These are phyloP conservation scores for Ptyas mucosa DNA, from an alignment of 2,113 vertebrate genomes.

Conservation along the genomic window DNA sequence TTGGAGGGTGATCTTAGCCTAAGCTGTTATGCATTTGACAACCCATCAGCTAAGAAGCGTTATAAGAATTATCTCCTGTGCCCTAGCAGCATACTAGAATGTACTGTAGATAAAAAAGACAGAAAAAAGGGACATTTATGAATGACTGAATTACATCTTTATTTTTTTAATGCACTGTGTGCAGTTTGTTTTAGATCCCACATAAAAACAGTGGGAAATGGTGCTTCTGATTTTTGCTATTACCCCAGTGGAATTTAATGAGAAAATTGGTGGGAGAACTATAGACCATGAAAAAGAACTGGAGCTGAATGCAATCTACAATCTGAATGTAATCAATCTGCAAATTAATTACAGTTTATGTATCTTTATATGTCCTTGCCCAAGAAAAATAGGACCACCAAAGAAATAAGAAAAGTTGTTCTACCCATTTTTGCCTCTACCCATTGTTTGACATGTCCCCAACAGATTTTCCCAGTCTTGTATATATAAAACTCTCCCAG, in stretches of 20 bases:
- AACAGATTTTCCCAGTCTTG: not conserved
- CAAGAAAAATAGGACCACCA: not conserved
- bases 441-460: not conserved
- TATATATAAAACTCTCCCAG: not conserved
- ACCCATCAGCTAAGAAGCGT: not conserved
- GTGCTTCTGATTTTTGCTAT: not conserved
- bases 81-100: not conserved
- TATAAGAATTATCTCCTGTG: not conserved
- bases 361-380: not conserved
- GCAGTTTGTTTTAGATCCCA: not conserved
- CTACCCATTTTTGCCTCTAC: not conserved
- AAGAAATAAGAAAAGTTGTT: not conserved
- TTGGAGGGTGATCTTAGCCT: not conserved
- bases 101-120: not conserved
- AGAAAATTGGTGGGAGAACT: not conserved
- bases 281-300: not conserved
- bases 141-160: not conserved
- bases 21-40: not conserved
- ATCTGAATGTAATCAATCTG: not conserved
- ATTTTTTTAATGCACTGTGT: not conserved
- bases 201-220: not conserved
- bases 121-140: not conserved
- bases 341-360: not conserved
- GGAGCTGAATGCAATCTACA: not conserved
- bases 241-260: not conserved